Percentiles rank a stretch among this genome's conserved stretches.
Evolutionary conservation across 2,797 vertebrate genomes (phyloP).

Genomic region (Macrochelys suwanniensis): DNA sequence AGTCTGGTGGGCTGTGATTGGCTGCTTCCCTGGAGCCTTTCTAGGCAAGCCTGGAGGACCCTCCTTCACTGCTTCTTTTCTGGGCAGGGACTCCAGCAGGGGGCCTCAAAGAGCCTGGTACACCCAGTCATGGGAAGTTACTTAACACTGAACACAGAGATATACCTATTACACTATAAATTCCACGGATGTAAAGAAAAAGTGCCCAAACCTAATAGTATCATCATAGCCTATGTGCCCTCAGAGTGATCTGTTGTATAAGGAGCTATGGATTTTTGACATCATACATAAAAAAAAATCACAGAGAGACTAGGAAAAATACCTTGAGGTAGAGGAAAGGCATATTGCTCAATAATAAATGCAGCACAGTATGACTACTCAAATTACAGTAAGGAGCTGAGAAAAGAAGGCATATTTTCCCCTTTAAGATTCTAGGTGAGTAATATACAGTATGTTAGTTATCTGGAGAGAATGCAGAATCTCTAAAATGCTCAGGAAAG

Average conservation of each 20-base stretch:
- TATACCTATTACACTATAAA: conserved; percentile 31
- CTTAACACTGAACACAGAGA: conserved; percentile 21
- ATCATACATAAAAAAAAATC: background rate
- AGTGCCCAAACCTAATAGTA: background rate
- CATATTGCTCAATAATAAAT: background rate
- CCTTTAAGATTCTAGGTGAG: background rate
- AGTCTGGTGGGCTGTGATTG: no score
- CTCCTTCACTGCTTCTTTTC: no score
- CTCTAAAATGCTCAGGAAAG: conserved; percentile 9
- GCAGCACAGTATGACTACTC: background rate
- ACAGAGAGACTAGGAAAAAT: background rate
- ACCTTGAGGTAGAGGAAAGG: conserved; percentile 10
- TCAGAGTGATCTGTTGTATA: conserved; percentile 6
- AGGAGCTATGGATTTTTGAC: conserved; percentile 19
- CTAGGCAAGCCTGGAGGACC: no score
- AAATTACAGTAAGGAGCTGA: background rate
- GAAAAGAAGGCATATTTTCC: background rate
- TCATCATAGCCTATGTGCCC: background rate
- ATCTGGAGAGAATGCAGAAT: background rate
- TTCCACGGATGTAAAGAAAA: conserved; percentile 26
- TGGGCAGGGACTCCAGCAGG: no score
- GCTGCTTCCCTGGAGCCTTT: no score
- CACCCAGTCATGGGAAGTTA: background rate
- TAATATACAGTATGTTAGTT: background rate
- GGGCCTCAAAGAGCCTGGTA: no score